Conservation (phyloP, 2,113 vertebrate species). For the Alethe diademata region DNA sequence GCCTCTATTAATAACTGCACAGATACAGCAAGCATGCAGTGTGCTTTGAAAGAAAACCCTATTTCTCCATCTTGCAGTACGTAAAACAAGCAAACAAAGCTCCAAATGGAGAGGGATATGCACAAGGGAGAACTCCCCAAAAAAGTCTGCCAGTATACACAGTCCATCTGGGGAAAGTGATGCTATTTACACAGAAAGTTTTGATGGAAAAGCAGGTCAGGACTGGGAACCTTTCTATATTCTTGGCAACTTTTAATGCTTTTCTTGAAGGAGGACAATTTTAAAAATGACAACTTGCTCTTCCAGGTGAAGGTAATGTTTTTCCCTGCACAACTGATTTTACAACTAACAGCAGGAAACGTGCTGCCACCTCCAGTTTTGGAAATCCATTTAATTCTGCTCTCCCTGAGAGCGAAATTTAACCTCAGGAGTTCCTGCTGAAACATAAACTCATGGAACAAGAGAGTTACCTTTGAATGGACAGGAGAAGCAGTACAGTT, state of each 20-base stretch:
- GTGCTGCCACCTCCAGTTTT: neutral
- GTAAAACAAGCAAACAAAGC: neutral
- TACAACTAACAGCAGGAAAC: slow-evolving; percentile 28
- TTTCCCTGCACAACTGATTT: neutral
- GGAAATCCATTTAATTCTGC: slow-evolving; percentile 6
- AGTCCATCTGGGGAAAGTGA: neutral
- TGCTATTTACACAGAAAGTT: neutral
- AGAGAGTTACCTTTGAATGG: neutral
- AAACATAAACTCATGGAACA: neutral
- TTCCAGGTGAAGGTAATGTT: slow-evolving; percentile 6
- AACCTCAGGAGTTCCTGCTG: neutral
- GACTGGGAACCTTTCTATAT: neutral
- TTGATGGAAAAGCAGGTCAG: slow-evolving; percentile 35
- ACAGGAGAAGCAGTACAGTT: neutral
- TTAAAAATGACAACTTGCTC: slow-evolving; percentile 33
- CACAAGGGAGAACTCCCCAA: slow-evolving; percentile 7
- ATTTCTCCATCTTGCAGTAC: neutral
- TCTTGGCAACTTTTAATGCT: slow-evolving; percentile 25
- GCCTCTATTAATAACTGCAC: neutral
- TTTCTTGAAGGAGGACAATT: slow-evolving; percentile 18
- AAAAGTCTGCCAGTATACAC: neutral
- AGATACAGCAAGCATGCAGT: neutral
- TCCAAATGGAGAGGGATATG: neutral
- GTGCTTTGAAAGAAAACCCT: neutral
- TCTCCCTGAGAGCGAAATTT: neutral